A percentile compares a stretch with the other conserved stretches of the same genome.
Conservation (phyloP, 2,113 vertebrate species). For the Dipodomys merriami region DNA sequence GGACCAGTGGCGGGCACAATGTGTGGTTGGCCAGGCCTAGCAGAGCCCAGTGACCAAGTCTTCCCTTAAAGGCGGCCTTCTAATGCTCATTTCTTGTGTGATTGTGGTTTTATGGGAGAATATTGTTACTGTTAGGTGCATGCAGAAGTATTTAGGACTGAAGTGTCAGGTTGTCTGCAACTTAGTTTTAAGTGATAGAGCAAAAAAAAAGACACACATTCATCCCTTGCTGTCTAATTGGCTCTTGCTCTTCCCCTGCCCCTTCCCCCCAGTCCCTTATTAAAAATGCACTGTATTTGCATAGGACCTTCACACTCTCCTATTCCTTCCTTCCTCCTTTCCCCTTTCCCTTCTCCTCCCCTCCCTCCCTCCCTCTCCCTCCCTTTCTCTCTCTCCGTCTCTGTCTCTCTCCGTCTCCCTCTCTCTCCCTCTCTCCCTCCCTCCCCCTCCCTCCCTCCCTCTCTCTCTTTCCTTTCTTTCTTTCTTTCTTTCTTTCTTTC, state of each 20-base stretch:
- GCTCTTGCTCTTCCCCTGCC: neutral
- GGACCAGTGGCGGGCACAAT: constrained; percentile 19
- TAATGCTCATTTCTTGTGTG: constrained; percentile 49
- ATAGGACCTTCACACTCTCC: neutral
- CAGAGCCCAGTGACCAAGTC: neutral
- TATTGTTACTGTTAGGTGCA: neutral
- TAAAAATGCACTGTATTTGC: neutral
- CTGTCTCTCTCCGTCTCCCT: too few relatives aligned
- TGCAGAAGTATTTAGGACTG: constrained; percentile 28
- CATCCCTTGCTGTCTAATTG: neutral
- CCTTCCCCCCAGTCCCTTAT: too few relatives aligned
- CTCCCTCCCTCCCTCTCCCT: too few relatives aligned
- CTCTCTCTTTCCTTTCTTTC: too few relatives aligned
- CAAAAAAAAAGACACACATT: neutral
- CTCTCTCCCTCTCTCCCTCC: too few relatives aligned
- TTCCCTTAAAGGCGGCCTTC: constrained; percentile 51
- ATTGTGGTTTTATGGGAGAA: constrained; percentile 69
- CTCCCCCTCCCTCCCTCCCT: too few relatives aligned
- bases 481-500: neutral
- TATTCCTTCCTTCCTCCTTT: neutral
- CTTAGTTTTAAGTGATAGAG: constrained; percentile 6
- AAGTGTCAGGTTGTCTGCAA: constrained; percentile 10
- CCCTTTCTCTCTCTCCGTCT: too few relatives aligned
- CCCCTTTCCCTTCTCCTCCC: too few relatives aligned
- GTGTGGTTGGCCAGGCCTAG: neutral